A percentile compares a stretch with the other conserved stretches of the same genome.
Evolutionary conservation across 1,140 invertebrate species (phyloP).

Genomic region (Neuroterus valhalla): DNA sequence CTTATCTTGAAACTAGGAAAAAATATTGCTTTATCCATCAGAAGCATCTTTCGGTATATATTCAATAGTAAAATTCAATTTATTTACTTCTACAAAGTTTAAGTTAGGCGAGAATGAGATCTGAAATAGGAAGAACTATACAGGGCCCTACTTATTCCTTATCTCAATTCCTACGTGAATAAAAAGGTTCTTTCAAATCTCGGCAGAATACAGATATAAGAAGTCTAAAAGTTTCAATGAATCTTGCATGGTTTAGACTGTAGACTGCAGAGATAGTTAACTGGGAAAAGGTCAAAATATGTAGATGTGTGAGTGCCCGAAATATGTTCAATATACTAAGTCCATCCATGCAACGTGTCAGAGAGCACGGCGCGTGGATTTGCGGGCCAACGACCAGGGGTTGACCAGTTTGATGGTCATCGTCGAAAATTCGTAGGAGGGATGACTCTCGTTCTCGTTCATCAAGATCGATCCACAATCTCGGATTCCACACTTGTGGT

Average conservation of each 20-base stretch:
- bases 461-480: slow-evolving; percentile 7
- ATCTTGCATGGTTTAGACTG: background rate
- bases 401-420: slow-evolving; percentile 26
- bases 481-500: background rate
- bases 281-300: slow-evolving; percentile 25
- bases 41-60: no score
- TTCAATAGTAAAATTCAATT: no score
- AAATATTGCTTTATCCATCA: no score
- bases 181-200: no score
- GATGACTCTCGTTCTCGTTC: background rate
- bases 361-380: slow-evolving; percentile 48
- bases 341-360: slow-evolving; percentile 48
- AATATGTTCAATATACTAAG: background rate
- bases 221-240: no score
- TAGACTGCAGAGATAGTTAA: background rate
- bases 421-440: background rate
- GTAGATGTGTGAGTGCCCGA: slow-evolving; percentile 36
- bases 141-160: no score
- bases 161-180: no score
- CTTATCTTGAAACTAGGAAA: no score
- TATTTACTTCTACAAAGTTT: no score
- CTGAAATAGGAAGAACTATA: no score
- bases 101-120: no score
- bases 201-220: no score
- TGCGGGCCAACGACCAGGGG: slow-evolving; percentile 36